phyloP scores from a whole-genome alignment of 1,140 invertebrate genomes.

The Calliopsis andreniformis region DNA sequence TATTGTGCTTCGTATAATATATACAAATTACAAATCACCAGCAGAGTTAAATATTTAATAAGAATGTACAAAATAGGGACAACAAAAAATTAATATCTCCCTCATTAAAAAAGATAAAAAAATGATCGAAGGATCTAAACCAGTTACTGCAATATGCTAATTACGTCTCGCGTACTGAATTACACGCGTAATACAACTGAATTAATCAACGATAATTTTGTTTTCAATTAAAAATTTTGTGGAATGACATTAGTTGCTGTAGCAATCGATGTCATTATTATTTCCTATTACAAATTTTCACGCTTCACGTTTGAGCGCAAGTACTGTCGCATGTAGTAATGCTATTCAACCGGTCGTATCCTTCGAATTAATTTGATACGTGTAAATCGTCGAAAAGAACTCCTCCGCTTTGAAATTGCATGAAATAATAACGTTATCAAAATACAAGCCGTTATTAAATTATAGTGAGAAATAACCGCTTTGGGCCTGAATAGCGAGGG shows the following conservation, averaged over 20 bases:
- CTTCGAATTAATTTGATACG: not conserved
- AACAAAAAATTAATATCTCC: too few species aligned
- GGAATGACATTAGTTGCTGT: too few species aligned
- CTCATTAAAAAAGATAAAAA: too few species aligned
- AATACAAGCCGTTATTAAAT: slow-evolving; percentile 71
- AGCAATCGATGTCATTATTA: not conserved
- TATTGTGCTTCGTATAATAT: too few species aligned
- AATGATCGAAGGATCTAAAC: too few species aligned
- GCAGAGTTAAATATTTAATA: too few species aligned
- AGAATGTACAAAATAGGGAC: too few species aligned
- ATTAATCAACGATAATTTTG: too few species aligned
- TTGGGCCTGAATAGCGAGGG: slow-evolving; percentile 69
- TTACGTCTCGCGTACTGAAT: not conserved
- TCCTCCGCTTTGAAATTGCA: slow-evolving; percentile 35
- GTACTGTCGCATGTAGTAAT: not conserved
- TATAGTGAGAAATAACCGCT: slow-evolving; percentile 71
- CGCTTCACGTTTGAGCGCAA: not conserved
- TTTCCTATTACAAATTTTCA: not conserved
- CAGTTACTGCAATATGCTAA: too few species aligned
- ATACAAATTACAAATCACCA: too few species aligned
- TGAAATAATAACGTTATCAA: slow-evolving; percentile 69
- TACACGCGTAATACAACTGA: not conserved
- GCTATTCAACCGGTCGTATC: not conserved
- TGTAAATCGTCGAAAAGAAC: slow-evolving; percentile 6
- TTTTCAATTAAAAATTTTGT: too few species aligned